Evolutionary conservation across 2,113 vertebrate genomes (phyloP).

Genomic region (Ursus arctos): DNA sequence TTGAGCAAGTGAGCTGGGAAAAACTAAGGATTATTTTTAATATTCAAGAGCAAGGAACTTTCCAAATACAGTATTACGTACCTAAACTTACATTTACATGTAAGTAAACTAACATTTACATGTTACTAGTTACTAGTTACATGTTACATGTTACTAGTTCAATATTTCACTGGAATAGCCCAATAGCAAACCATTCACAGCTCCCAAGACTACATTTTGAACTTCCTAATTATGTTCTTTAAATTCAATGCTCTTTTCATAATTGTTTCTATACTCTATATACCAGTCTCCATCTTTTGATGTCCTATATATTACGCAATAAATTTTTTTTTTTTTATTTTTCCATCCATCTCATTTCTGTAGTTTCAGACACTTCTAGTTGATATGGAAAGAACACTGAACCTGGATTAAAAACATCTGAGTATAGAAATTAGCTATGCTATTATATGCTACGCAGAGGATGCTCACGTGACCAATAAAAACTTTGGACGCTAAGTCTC

Average conservation of each 20-base stretch:
- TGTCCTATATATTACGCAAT: neutral
- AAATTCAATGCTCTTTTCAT: neutral
- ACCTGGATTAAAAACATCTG: neutral
- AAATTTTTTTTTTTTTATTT: slow-evolving; percentile 27
- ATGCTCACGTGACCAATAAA: too few species aligned
- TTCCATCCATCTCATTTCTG: neutral
- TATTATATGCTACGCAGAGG: too few species aligned
- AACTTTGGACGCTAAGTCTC: too few species aligned
- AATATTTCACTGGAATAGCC: neutral
- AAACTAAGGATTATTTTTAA: neutral
- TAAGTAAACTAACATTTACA: too few species aligned
- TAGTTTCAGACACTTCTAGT: neutral
- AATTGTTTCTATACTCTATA: neutral
- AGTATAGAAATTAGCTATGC: neutral
- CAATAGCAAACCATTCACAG: neutral
- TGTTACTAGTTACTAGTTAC: too few species aligned
- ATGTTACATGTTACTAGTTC: neutral
- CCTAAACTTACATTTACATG: neutral
- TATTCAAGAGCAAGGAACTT: neutral
- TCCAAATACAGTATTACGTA: neutral
- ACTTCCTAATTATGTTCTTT: neutral
- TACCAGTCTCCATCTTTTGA: neutral
- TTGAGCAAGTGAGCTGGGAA: neutral
- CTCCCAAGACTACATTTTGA: neutral
- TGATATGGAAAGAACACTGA: neutral